Evolutionary conservation across 2,113 vertebrate species (phyloP).

Genomic region (Xiphorhynchus elegans): DNA sequence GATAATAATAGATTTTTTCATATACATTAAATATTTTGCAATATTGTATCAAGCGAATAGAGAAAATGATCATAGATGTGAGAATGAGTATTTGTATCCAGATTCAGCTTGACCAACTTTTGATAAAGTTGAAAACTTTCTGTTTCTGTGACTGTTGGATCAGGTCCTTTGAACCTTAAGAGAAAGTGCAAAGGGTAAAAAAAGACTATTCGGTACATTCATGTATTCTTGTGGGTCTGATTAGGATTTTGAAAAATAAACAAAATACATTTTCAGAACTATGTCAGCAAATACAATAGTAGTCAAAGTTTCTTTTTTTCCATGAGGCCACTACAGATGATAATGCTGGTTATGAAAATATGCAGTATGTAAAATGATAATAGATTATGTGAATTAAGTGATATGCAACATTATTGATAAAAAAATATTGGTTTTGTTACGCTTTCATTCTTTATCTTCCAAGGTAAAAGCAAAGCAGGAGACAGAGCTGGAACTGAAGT

Average conservation of each 20-base stretch:
- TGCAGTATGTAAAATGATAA: not conserved
- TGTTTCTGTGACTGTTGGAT: not conserved
- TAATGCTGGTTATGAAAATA: not conserved
- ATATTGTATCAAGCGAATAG: not conserved
- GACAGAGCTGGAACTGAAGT: constrained; percentile 87
- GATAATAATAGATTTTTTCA: not conserved
- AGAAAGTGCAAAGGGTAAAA: not conserved
- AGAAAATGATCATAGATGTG: not conserved
- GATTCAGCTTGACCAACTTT: not conserved
- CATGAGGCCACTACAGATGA: not conserved
- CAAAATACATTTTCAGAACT: not conserved
- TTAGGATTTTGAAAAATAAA: not conserved
- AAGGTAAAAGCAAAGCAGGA: constrained; percentile 92
- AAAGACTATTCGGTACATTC: not conserved
- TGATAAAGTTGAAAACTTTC: not conserved
- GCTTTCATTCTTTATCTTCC: not conserved
- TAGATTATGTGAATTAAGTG: not conserved
- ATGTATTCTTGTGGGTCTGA: not conserved
- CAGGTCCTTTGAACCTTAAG: not conserved
- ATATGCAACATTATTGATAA: not conserved
- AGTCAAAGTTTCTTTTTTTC: not conserved
- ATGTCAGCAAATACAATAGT: not conserved
- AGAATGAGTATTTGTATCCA: not conserved
- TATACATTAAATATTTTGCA: not conserved
- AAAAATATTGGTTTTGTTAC: not conserved